phyloP scores from a whole-genome alignment of 2,888 invertebrate genomes.

The Diloba caeruleocephala region DNA sequence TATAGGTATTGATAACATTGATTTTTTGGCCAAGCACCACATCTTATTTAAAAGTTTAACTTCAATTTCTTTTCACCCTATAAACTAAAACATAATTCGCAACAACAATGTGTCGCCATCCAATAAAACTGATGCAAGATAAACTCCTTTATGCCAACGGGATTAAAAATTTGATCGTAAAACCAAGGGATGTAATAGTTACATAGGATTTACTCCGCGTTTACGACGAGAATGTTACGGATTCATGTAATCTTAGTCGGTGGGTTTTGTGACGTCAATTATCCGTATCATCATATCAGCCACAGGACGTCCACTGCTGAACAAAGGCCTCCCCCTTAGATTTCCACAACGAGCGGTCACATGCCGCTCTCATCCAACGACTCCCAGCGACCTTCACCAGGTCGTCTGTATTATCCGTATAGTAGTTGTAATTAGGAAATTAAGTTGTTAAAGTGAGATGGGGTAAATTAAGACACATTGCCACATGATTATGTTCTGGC shows the following conservation, averaged over 20 bases:
- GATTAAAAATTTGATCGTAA: constrained; percentile 78
- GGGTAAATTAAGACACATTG: constrained; percentile 31
- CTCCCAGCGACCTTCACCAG: too few species aligned
- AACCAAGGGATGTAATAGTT: constrained; percentile 55
- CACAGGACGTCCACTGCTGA: too few species aligned
- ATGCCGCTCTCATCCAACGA: too few species aligned
- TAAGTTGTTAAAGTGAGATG: constrained; percentile 8
- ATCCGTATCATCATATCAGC: too few species aligned
- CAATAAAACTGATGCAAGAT: constrained; percentile 71
- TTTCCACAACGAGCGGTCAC: too few species aligned
- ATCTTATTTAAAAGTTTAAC: too few species aligned
- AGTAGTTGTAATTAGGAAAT: constrained; percentile 31
- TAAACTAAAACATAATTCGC: constrained; percentile 48
- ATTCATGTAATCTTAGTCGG: constrained; percentile 46
- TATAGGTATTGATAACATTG: too few species aligned
- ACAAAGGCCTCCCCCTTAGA: too few species aligned
- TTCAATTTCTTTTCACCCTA: constrained; percentile 3
- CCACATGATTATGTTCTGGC: neutral
- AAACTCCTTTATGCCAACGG: constrained; percentile 70
- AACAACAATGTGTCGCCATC: constrained; percentile 50
- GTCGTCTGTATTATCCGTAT: too few species aligned
- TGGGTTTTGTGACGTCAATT: constrained; percentile 51
- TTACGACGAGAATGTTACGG: constrained; percentile 55
- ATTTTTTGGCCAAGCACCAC: too few species aligned
- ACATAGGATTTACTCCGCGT: constrained; percentile 56